Evolutionary conservation across 2,113 vertebrate genomes (phyloP), one percentile per base, ranked within the genome.

Genomic region (Australoheros scitulus): DNA sequence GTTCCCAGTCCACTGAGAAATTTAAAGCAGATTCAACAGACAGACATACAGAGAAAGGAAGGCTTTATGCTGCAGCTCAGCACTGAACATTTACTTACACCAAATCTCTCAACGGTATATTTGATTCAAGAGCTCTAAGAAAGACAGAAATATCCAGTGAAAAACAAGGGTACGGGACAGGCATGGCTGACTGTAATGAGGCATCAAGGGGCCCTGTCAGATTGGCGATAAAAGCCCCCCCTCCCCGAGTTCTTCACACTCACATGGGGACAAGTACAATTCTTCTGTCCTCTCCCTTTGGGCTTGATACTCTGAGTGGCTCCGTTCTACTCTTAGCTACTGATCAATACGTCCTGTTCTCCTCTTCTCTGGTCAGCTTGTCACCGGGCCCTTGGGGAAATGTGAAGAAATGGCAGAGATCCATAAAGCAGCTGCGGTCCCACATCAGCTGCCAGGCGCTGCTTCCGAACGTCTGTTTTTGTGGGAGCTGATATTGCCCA

Each of bases 291-390:
- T 80, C 79, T 84, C 87, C 83, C 84, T 87, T 72, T 76, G 89
- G 89, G 90, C 83, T 77, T 90, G 88, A 84, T 86, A 63, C 79
- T 88, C 87, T 75, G 87, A 91, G 87, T 84, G 80, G 65, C 85
- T 89, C 83, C 88, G 83, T 91, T 90, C 87, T 87, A 83, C 89
- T 91, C 90, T 92, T 85, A 93, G 91, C 88, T 58, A n/a, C 86
- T 88, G 92, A 94, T 93, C 94, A 90, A 93, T 93, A 92, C 24
- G 34, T 90, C 82, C 91, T 81, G 87, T 91, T 86, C 87, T 68
- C 78, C 77, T 90, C 77, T 75, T 61, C 70, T 87, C 82, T 90
- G 85, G 82, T 90, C 90, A 84, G 82, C 85, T 80, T 90, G 90
- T 92, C 91, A 81, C 85, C 0, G 24, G 64, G 83, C 87, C 91